Conservation (phyloP, 1,140 invertebrate species). For the Bombus confusus region DNA sequence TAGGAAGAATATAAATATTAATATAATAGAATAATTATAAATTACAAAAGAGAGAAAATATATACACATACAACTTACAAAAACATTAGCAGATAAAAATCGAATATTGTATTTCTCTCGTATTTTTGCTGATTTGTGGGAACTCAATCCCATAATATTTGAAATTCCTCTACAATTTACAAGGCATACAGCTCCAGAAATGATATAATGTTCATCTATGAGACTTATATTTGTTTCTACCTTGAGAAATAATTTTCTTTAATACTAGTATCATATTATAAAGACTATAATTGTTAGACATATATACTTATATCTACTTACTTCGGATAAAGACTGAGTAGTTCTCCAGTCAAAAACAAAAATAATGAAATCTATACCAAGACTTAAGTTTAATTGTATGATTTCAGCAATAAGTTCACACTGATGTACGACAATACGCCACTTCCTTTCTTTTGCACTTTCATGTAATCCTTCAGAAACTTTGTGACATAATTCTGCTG, state of each 20-base stretch:
- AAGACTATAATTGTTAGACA: background rate
- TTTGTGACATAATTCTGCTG: conserved; percentile 69
- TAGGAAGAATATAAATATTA: conserved; percentile 51
- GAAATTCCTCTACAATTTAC: conserved; percentile 72
- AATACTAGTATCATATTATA: background rate
- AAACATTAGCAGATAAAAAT: conserved; percentile 71
- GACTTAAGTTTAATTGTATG: conserved; percentile 48
- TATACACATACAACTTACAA: conserved; percentile 66
- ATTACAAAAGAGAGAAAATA: background rate
- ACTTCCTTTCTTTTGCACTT: conserved; percentile 62
- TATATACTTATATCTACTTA: conserved; percentile 53
- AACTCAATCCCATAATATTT: conserved; percentile 65
- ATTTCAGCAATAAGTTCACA: conserved; percentile 74
- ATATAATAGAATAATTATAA: conserved; percentile 27
- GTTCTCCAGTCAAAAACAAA: conserved; percentile 74
- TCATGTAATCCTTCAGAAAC: conserved; percentile 69
- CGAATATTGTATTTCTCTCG: conserved; percentile 75
- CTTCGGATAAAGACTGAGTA: conserved; percentile 67
- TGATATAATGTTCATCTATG: conserved; percentile 74
- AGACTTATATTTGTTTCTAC: conserved; percentile 71
- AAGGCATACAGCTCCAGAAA: conserved; percentile 71
- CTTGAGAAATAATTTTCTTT: conserved; percentile 63
- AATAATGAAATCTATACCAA: conserved; percentile 77
- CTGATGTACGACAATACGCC: conserved; percentile 71
- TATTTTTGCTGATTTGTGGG: conserved; percentile 65